Base-by-base conservation (phyloP, 2,797 vertebrate genomes). In the Crax fasciolata region DNA sequence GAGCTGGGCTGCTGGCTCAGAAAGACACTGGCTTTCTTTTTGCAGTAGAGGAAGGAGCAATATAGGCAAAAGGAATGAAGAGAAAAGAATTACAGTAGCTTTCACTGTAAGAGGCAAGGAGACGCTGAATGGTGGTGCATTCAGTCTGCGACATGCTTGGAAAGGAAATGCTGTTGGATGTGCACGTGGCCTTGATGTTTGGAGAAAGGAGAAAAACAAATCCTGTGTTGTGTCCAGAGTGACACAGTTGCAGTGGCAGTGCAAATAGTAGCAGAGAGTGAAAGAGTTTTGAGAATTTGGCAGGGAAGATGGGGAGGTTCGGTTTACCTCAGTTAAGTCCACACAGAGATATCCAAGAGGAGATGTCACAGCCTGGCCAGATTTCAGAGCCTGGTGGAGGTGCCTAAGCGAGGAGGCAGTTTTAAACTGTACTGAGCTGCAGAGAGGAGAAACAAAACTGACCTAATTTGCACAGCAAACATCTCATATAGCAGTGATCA, bases 141-240 rank as follows among this genome's bases (percentile, higher is more conserved):
- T 27, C 32, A 38, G 3, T 41, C 0, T 0, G 30, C 11, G 39
- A 41, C 20, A 14, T 5, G 16, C 30, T 87, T 48, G 25, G 63
- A 43, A 72, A 82, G 10, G 52, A 68, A 41, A 46, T 78, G 83
- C 43, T 71, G 18, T 25, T 78, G 38, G 25, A 20, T 84, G 86
- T 71, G 35, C 59, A 57, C 25, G 49, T n/a, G 58, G n/a, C 39
- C n/a, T 49, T 17, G 4, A 3, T 49, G 5, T 41, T 35, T 65
- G 16, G n/a, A 86, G 49, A 68, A 72, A 75, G 4, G 2, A 83
- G 23, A 27, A 78, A 35, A 81, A 71, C 57, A 43, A 68, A 54
- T 1, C 3, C 8, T 10, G 5, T 0, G 0, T 28, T 7, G 13
- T 38, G 49, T 83, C 30, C 44, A 63, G 55, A 46, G 35, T 3